These are phyloP conservation scores for Nephrotoma flavescens DNA, from an alignment of 2,888 invertebrate species.

Conservation along the genomic window DNA sequence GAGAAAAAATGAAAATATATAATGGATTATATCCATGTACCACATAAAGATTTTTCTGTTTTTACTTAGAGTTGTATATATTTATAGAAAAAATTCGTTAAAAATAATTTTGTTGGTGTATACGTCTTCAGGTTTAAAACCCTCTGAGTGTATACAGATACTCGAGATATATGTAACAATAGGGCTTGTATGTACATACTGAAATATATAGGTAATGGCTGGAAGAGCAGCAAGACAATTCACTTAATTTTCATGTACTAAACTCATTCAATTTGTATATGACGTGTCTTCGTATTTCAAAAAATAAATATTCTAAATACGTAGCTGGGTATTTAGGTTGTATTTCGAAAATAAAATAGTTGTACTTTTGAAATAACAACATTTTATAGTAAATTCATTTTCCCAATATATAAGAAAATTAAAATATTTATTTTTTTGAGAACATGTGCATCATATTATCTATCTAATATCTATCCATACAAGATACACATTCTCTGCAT, in stretches of 20 bases:
- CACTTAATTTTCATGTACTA: background rate
- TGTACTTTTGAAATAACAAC: background rate
- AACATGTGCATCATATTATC: background rate
- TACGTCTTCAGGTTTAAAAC: background rate
- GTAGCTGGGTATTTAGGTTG: too few relatives aligned
- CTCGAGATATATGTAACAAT: too few relatives aligned
- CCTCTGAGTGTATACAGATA: too few relatives aligned
- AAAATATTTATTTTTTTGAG: background rate
- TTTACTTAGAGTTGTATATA: background rate
- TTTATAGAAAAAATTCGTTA: background rate
- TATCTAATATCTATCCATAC: background rate
- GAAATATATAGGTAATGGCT: background rate
- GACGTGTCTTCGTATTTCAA: background rate
- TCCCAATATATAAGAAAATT: background rate
- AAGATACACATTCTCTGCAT: background rate
- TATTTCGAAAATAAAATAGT: background rate
- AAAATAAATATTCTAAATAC: background rate
- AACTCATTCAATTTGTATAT: background rate
- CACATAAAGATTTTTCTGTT: background rate
- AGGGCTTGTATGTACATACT: background rate
- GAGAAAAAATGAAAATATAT: background rate
- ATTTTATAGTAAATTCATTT: background rate
- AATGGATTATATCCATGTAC: background rate
- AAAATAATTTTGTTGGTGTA: background rate
- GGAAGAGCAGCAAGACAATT: background rate